phyloP scores from a whole-genome alignment of 2,888 invertebrate genomes.

The Romanomermis culicivorax region DNA sequence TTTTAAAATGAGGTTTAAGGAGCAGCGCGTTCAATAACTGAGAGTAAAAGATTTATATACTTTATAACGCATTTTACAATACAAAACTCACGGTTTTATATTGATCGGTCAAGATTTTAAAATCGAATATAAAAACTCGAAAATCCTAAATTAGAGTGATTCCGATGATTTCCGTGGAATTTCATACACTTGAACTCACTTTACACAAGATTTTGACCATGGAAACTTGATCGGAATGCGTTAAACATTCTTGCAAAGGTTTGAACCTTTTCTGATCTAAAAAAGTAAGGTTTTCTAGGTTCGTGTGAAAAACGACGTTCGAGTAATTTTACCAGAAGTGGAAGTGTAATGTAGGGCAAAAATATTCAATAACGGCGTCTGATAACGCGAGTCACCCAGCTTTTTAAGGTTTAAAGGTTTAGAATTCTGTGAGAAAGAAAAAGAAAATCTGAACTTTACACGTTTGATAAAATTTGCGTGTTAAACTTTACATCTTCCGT shows the following conservation, averaged over 20 bases:
- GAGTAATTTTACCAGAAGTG: neutral
- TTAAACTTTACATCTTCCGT: too few species aligned
- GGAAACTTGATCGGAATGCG: neutral
- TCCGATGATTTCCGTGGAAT: neutral
- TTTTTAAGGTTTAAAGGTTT: too few species aligned
- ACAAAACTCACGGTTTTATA: neutral
- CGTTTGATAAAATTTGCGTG: too few species aligned
- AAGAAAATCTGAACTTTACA: too few species aligned
- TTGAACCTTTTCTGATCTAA: neutral
- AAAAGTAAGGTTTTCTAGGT: too few species aligned
- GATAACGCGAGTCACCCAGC: neutral
- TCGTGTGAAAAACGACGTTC: too few species aligned
- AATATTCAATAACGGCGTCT: neutral
- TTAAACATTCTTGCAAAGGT: neutral
- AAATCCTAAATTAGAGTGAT: slow-evolving; percentile 14
- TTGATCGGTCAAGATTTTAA: slow-evolving; percentile 5
- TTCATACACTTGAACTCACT: neutral
- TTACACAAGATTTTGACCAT: slow-evolving; percentile 4
- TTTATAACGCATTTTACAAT: too few species aligned
- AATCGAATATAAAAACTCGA: slow-evolving; percentile 17
- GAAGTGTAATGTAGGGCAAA: neutral
- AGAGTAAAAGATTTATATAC: too few species aligned
- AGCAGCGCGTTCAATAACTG: too few species aligned
- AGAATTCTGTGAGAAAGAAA: too few species aligned
- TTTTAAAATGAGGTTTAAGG: too few species aligned